A percentile compares a stretch with the other conserved stretches of the same genome.
Evolutionary conservation across 2,888 invertebrate species (phyloP).

Genomic region (Cecidostiba fungosa): DNA sequence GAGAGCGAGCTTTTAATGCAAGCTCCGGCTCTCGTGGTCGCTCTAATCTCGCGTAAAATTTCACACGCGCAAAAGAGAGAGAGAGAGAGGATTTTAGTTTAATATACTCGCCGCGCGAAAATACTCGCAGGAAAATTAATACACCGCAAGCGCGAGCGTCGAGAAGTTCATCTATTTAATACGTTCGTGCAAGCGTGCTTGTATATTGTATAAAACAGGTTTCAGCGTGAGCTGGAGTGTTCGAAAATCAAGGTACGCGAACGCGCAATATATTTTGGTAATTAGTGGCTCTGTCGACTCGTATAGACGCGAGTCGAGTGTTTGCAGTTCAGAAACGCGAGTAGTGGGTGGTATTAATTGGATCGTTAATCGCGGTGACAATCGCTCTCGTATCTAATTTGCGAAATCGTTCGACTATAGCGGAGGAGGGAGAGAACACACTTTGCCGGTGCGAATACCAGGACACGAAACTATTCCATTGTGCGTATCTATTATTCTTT

Average conservation of each 20-base stretch:
- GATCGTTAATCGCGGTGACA: neutral
- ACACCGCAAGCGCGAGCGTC: neutral
- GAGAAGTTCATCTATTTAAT: neutral
- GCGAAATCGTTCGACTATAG: neutral
- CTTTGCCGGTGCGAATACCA: neutral
- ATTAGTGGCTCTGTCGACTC: neutral
- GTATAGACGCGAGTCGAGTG: neutral
- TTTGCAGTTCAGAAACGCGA: neutral
- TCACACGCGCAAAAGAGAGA: too few relatives aligned
- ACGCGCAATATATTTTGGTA: neutral
- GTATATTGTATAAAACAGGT: neutral
- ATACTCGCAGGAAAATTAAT: constrained; percentile 1
- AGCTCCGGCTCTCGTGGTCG: neutral
- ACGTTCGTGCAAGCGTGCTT: too few relatives aligned
- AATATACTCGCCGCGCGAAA: constrained; percentile 15
- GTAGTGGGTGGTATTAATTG: neutral
- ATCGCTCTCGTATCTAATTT: neutral
- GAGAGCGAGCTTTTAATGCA: neutral
- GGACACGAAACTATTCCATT: neutral
- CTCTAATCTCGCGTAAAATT: constrained; percentile 45
- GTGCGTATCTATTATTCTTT: neutral
- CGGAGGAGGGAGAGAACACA: neutral
- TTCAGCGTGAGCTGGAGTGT: neutral
- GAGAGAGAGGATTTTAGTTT: constrained; percentile 12
- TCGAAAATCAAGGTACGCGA: constrained; percentile 5